These are phyloP conservation scores for Xenopus petersii DNA, from an alignment of 2,797 vertebrate species.

Conservation along the genomic window DNA sequence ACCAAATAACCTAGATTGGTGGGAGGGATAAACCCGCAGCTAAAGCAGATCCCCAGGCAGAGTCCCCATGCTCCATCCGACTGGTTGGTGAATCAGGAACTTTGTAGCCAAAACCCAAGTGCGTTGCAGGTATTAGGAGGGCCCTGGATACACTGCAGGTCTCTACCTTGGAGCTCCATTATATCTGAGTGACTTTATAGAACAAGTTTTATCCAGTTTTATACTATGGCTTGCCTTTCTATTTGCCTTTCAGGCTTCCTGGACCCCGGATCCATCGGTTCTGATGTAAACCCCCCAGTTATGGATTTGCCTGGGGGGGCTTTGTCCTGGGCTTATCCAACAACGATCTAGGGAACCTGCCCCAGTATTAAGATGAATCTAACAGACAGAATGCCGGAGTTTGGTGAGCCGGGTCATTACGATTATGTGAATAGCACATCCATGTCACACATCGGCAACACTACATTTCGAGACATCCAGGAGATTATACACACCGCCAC, in stretches of 20 bases:
- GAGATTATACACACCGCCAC: slow-evolving; percentile 82
- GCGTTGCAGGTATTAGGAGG: no score
- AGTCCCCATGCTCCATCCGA: no score
- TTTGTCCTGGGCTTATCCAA: background rate
- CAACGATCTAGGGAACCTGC: slow-evolving; percentile 2
- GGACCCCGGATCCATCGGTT: slow-evolving; percentile 20
- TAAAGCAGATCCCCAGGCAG: no score
- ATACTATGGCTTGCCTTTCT: background rate
- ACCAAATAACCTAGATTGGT: no score
- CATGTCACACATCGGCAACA: slow-evolving; percentile 48
- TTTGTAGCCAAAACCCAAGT: no score
- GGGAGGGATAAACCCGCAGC: no score
- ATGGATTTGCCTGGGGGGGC: slow-evolving; percentile 14
- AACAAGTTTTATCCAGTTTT: background rate
- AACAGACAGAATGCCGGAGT: slow-evolving; percentile 67
- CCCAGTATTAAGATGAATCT: slow-evolving; percentile 75
- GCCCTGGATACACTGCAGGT: no score
- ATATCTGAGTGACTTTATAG: no score
- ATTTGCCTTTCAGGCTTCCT: slow-evolving; percentile 22
- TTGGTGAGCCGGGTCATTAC: slow-evolving; percentile 60
- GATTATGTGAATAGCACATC: slow-evolving; percentile 53
- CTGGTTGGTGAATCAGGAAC: no score
- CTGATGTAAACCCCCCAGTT: slow-evolving; percentile 9
- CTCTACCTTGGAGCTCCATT: no score
- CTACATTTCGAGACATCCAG: slow-evolving; percentile 50